Base-by-base conservation (phyloP, 2,888 invertebrate genomes). In the Eumerus sabulonum region DNA sequence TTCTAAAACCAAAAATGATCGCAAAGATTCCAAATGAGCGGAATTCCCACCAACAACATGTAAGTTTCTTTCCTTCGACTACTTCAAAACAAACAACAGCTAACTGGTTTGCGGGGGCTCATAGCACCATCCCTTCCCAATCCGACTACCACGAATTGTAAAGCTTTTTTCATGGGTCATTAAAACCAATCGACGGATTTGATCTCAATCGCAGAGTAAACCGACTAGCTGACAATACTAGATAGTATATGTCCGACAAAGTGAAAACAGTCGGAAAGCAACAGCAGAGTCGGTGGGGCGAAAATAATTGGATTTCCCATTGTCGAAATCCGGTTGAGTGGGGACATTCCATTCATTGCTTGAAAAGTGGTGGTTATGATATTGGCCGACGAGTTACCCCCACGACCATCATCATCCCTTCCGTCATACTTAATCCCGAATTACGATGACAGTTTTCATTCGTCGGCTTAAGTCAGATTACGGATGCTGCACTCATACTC, bases 381-480 rank as follows among this genome's bases (percentile, higher is more conserved):
- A 36, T 36, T 53, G 36, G 18, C 9, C 9, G n/a, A 13, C 18
- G 13, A 7, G 60, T 2, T 16, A 27, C 9, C 11, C 3, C 11
- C n/a, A n/a, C n/a, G n/a, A n/a, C n/a, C n/a, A n/a, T n/a, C n/a
- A n/a, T n/a, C n/a, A n/a, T n/a, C n/a, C 4, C 9, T 27, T 27
- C 27, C 27, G 7, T 27, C 27, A 7, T 27, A 27, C 27, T 7
- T 27, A 27, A 27, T n/a, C n/a, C n/a, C n/a, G 27, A 4, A 27
- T 27, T 47, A 56, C 14, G 56, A 40, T 17, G 59, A 48, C 60
- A 36, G 40, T 60, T 27, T 70, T n/a, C 35, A 62, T 17, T 13
- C 17, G 47, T 13, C 54, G 38, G 64, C 64, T 64, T 54, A 54
- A 47, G 54, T 64, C 68, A 47, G 60, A 70, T 70, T 70, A 54